These are phyloP conservation scores for Dermolepida albohirtum DNA, from an alignment of 2,888 invertebrate species.

Conservation along the genomic window DNA sequence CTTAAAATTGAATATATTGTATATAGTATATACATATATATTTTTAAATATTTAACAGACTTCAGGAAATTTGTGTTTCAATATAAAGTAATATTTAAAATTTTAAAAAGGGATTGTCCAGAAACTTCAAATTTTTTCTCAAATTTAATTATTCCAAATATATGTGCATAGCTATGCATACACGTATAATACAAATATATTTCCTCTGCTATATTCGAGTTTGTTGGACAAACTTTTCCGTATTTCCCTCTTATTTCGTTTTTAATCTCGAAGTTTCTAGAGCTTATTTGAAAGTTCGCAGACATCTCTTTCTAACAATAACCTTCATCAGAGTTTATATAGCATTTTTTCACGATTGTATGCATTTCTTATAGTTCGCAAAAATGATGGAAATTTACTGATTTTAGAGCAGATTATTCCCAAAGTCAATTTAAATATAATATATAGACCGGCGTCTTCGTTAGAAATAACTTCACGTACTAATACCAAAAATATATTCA, in stretches of 20 bases:
- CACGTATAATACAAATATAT: not conserved
- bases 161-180: not conserved
- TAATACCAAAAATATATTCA: too few relatives aligned
- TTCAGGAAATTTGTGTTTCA: too few relatives aligned
- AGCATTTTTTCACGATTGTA: constrained; percentile 28
- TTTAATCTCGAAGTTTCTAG: constrained; percentile 32
- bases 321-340: constrained; percentile 26
- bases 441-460: constrained; percentile 15
- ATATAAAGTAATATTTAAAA: too few relatives aligned
- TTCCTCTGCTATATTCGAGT: constrained; percentile 1
- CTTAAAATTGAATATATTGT: too few relatives aligned
- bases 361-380: constrained; percentile 8
- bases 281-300: constrained; percentile 31
- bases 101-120: too few relatives aligned
- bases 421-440: constrained; percentile 24
- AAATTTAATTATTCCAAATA: too few relatives aligned
- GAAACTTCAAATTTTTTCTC: too few relatives aligned
- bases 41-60: too few relatives aligned
- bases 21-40: too few relatives aligned
- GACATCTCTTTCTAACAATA: constrained; percentile 21
- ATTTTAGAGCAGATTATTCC: constrained; percentile 19
- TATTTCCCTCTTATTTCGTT: constrained; percentile 17
- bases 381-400: constrained; percentile 1
- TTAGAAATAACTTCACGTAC: not conserved
- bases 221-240: constrained; percentile 16